Evolutionary conservation across 2,113 vertebrate genomes (phyloP).

Genomic region (Puntigrus tetrazona): DNA sequence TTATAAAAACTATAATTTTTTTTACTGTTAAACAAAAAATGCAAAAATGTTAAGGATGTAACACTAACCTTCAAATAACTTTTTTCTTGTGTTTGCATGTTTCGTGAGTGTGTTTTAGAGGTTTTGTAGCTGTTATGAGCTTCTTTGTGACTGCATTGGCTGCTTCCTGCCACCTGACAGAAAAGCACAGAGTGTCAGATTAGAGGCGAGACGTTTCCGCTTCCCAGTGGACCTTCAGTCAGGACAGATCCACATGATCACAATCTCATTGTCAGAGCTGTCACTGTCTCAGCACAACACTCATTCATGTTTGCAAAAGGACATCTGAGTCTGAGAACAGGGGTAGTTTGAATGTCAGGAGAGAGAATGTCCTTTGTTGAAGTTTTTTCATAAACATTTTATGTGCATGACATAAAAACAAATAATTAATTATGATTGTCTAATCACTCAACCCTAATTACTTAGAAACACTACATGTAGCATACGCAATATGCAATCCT

Average conservation of each 20-base stretch:
- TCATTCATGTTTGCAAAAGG: background rate
- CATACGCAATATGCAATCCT: background rate
- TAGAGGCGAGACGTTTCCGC: background rate
- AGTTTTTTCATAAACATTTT: too few species aligned
- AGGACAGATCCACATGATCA: conserved; percentile 2
- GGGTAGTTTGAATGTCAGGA: background rate
- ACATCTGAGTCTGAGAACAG: background rate
- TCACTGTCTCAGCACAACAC: background rate
- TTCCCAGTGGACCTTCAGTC: conserved; percentile 1
- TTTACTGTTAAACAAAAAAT: background rate
- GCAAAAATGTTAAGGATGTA: background rate
- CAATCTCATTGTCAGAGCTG: conserved; percentile 27
- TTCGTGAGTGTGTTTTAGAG: background rate
- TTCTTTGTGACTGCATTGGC: background rate
- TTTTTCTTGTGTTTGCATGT: background rate
- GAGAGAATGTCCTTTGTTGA: conserved; percentile 7
- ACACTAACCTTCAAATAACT: background rate
- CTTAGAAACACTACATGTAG: background rate
- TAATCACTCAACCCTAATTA: background rate
- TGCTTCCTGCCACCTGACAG: conserved; percentile 8
- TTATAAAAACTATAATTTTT: too few species aligned
- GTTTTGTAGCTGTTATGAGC: conserved; percentile 3
- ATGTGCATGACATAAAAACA: background rate
- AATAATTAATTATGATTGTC: background rate
- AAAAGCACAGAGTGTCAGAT: conserved; percentile 3